Conservation (phyloP, 2,113 vertebrate species). For the Chrysemys picta region DNA sequence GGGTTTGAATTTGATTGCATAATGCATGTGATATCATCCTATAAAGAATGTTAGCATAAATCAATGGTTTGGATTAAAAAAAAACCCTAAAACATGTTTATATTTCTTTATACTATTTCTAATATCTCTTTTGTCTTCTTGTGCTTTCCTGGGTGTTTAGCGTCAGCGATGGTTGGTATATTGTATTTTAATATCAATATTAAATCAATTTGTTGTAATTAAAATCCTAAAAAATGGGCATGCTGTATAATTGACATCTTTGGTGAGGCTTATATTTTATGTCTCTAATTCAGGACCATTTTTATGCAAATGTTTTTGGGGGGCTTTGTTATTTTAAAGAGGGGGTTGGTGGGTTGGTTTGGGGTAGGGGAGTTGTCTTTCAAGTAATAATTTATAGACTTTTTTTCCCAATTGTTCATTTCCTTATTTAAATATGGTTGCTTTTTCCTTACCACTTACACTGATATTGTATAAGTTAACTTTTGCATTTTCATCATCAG, state of each 20-base stretch:
- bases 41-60: not conserved
- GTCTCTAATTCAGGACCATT: not conserved
- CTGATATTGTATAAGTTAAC: not conserved
- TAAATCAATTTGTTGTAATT: conserved; percentile 36
- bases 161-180: conserved; percentile 99
- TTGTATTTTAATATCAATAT: conserved; percentile 71
- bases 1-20: not conserved
- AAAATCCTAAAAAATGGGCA: conserved; percentile 33
- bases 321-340: not conserved
- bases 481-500: not conserved
- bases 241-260: not conserved
- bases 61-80: not conserved
- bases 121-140: conserved; percentile 76
- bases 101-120: conserved; percentile 27
- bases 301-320: not conserved
- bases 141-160: conserved; percentile 82
- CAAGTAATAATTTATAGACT: not conserved
- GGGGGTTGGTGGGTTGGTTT: not conserved
- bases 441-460: not conserved
- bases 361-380: not conserved
- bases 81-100: not conserved
- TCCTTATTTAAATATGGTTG: not conserved
- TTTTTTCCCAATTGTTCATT: not conserved
- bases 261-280: not conserved
- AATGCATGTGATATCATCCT: not conserved